Percentiles rank a stretch among this genome's conserved stretches.
phyloP scores from a whole-genome alignment of 1,140 invertebrate genomes.

The Marisa cornuarietis region DNA sequence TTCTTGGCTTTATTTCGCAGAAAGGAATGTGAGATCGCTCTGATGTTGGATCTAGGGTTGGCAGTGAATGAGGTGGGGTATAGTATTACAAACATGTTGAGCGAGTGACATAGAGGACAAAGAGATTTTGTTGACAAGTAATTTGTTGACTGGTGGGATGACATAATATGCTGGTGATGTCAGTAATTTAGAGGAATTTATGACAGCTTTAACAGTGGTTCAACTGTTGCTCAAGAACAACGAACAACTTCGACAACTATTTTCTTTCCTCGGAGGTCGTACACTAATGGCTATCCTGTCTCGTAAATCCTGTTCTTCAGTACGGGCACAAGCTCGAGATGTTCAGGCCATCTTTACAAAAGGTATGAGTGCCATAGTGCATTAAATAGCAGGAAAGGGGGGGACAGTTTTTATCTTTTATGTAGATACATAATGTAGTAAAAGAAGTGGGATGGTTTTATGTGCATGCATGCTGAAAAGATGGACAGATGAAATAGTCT shows the following conservation, averaged over 20 bases:
- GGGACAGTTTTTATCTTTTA: no score
- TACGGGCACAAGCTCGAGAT: conserved; percentile 33
- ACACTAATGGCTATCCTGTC: conserved; percentile 35
- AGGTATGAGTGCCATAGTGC: conserved; percentile 19
- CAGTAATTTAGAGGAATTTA: background rate
- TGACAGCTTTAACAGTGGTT: conserved; percentile 38
- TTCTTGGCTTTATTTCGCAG: no score
- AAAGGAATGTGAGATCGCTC: no score
- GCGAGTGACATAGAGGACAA: background rate
- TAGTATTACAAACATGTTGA: no score
- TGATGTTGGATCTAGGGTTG: no score
- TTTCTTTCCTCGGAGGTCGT: conserved; percentile 39
- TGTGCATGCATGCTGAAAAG: no score
- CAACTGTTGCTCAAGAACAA: conserved; percentile 40
- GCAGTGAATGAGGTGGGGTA: no score
- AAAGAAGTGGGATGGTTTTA: no score
- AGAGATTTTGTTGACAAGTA: background rate
- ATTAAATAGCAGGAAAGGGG: background rate
- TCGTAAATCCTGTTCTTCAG: conserved; percentile 21
- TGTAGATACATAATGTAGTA: no score
- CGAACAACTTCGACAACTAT: conserved; percentile 33
- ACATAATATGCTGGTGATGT: background rate
- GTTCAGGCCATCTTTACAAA: conserved; percentile 34
- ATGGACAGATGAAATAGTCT: no score
- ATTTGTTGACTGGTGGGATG: background rate